Conservation (phyloP, 2,888 invertebrate genomes). For the Imbricaverruca yamaguchii region DNA sequence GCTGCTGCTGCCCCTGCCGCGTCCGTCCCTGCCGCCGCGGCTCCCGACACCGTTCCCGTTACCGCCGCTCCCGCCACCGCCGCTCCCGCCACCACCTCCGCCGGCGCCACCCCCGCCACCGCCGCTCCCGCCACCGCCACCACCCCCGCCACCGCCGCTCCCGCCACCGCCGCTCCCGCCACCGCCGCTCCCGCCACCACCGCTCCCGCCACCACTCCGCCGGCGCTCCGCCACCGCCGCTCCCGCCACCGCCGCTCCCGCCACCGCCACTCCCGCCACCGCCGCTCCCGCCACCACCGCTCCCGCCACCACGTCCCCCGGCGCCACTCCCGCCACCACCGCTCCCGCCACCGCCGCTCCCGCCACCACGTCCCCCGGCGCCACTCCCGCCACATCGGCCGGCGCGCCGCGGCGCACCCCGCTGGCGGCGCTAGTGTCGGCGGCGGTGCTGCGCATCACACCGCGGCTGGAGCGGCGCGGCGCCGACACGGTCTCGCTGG, state of each 20-base stretch:
- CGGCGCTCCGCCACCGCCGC: slow-evolving; percentile 13
- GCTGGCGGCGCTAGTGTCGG: slow-evolving; percentile 12
- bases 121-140: slow-evolving; percentile 26
- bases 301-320: slow-evolving; percentile 23
- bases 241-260: too few relatives aligned
- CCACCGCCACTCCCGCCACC: slow-evolving; percentile 1
- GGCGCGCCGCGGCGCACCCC: slow-evolving; percentile 19
- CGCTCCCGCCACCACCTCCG: slow-evolving; percentile 25
- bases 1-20: not conserved
- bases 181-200: too few relatives aligned
- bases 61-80: not conserved
- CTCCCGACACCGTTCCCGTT: not conserved
- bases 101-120: not conserved
- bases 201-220: too few relatives aligned
- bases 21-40: not conserved
- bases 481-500: not conserved
- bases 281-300: too few relatives aligned
- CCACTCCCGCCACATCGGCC: slow-evolving; percentile 8
- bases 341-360: not conserved
- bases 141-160: not conserved
- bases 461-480: slow-evolving; percentile 17
- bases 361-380: slow-evolving; percentile 25
- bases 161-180: not conserved
- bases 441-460: not conserved
- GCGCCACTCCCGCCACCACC: not conserved